A percentile compares a stretch with the other conserved stretches of the same genome.
Evolutionary conservation across 2,888 invertebrate species (phyloP).

Genomic region (Eretmocerus hayati): DNA sequence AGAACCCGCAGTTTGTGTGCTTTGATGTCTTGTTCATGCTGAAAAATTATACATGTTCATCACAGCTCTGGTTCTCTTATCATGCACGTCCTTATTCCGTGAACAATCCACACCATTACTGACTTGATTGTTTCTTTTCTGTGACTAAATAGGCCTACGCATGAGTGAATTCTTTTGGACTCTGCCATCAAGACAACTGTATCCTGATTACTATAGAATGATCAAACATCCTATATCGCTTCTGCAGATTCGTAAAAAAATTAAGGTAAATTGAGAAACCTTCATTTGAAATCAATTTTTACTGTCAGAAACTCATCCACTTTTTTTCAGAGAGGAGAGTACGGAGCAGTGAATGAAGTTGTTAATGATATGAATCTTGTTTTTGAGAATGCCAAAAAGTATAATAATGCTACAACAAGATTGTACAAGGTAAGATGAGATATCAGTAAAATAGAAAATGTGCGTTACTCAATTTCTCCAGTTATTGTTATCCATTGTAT

Average conservation of each 20-base stretch:
- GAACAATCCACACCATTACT: too few species aligned
- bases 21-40: too few species aligned
- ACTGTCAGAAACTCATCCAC: not conserved
- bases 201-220: constrained; percentile 96
- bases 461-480: constrained; percentile 2
- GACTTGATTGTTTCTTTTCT: too few species aligned
- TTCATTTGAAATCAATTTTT: not conserved
- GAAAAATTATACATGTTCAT: too few species aligned
- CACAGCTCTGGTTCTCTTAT: too few species aligned
- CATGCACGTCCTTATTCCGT: too few species aligned
- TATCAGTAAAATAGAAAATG: not conserved
- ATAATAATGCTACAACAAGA: constrained; percentile 73
- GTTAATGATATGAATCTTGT: constrained; percentile 92
- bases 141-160: constrained; percentile 68
- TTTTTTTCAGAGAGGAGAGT: constrained; percentile 58
- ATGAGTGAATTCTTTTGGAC: constrained; percentile 90
- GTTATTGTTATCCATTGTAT: constrained; percentile 6
- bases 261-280: constrained; percentile 51
- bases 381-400: constrained; percentile 93
- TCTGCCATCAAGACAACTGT: constrained; percentile 81
- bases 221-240: constrained; percentile 94
- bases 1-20: too few species aligned
- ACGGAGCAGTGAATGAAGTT: constrained; percentile 79
- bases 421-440: constrained; percentile 64
- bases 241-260: constrained; percentile 79